Evolutionary conservation across 2,797 vertebrate species (phyloP).

Genomic region (Steatocranus sp.): DNA sequence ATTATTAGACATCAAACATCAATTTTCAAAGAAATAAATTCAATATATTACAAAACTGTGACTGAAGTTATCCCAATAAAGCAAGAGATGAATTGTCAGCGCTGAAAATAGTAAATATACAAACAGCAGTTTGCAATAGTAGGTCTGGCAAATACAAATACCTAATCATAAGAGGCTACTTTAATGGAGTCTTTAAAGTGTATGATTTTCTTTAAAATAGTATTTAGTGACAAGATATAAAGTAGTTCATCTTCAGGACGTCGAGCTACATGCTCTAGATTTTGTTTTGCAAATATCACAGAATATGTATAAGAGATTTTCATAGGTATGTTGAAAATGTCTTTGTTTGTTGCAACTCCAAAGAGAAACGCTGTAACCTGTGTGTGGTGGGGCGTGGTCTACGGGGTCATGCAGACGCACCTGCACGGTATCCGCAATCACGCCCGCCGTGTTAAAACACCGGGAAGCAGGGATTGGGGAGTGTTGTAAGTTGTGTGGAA

Average conservation of each 20-base stretch:
- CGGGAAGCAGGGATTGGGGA: not conserved
- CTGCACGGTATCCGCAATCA: not conserved
- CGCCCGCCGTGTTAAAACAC: not conserved
- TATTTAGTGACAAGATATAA: not conserved
- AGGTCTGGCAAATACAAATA: not conserved
- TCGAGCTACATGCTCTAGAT: not conserved
- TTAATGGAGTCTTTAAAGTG: not conserved
- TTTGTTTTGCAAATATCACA: not conserved
- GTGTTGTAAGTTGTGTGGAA: not conserved
- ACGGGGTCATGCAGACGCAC: not conserved
- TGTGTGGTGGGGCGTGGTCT: not conserved
- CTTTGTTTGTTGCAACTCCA: not conserved
- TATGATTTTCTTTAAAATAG: not conserved
- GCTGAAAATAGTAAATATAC: not conserved
- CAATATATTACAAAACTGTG: not conserved
- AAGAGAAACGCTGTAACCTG: not conserved
- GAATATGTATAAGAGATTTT: not conserved
- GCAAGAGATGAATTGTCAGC: not conserved
- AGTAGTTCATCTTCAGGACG: not conserved
- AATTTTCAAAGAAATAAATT: not conserved
- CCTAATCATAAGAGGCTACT: not conserved
- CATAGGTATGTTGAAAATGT: not conserved
- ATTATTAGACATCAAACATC: not conserved
- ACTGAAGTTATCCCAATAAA: not conserved
- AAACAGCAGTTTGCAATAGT: not conserved